Base-by-base conservation (phyloP, 2,888 invertebrate genomes). In the Rhagophthalmus giganteus region DNA sequence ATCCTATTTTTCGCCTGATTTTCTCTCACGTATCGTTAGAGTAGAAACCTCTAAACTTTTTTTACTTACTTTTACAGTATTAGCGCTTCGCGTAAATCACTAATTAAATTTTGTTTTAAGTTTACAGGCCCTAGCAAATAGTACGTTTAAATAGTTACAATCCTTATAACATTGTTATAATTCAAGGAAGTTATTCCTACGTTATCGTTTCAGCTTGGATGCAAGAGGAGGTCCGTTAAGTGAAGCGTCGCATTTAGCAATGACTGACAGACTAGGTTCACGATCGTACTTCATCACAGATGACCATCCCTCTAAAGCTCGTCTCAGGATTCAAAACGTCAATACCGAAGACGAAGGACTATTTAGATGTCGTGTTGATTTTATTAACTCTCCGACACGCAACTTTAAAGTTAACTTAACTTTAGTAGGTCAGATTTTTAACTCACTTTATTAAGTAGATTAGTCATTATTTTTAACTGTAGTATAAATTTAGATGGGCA, bases 311-410 rank as follows among this genome's bases (percentile, higher is more conserved):
- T 83, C 87, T 62, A 85, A 84, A 65, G 87, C 90, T 4, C 84
- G 86, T 60, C 78, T 91, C 31, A 84, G 85, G 59, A 84, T 91
- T 60, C 83, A 85, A 66, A 82, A 85, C 64, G 87, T 90, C 49
- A 82, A 82, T 46, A 74, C 79, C 30, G 80, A 81, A 14, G 93
- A 94, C 65, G 89, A 90, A 63, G 94, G 93, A 2, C 76, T 90
- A 27, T 94, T 91, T 73, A 80, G 94, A 47, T 94, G 94, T 73
- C 80, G 94, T 61, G 88, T 94, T 59, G 94, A 94, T 77, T 94
- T 92, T 70, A 82, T 87, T 54, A 87, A 92, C 74, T 89, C 91
- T 0, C 93, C 93, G 0, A 94, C 94, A 0, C 83, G 88, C 65
- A 94, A 94, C 74, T 90, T 87, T 68, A 82, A 85, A 67, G 86